Conservation (phyloP, 2,797 vertebrate genomes). For the Babyrousa celebensis region DNA sequence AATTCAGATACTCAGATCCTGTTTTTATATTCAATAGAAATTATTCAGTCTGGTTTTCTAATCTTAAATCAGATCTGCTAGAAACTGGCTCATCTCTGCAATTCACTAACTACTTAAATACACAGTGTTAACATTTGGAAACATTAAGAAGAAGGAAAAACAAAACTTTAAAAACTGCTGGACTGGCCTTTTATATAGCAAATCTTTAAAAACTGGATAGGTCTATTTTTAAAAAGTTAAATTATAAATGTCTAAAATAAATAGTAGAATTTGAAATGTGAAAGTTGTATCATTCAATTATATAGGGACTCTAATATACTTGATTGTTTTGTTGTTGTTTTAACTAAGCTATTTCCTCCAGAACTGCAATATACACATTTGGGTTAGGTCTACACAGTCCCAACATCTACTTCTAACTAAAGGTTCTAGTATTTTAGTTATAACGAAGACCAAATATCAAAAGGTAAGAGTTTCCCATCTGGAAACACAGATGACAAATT, state of each 20-base stretch:
- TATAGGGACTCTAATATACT: not conserved
- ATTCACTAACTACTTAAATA: constrained; percentile 32
- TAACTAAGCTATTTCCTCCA: constrained; percentile 19
- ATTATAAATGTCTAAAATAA: constrained; percentile 59
- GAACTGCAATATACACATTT: not conserved
- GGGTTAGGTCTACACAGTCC: not conserved
- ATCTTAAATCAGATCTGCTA: not conserved
- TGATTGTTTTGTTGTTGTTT: not conserved
- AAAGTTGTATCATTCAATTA: constrained; percentile 50
- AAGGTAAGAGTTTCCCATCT: constrained; percentile 62
- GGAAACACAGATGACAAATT: constrained; percentile 66
- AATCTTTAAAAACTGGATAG: not conserved
- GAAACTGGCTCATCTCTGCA: not conserved
- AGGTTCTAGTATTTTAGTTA: constrained; percentile 61
- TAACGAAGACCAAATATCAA: constrained; percentile 52
- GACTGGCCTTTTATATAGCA: not conserved
- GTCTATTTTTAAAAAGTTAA: constrained; percentile 29
- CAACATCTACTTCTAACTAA: constrained; percentile 54
- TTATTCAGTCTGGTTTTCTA: constrained; percentile 21
- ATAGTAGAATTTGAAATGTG: constrained; percentile 12
- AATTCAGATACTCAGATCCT: constrained; percentile 28
- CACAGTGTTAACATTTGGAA: not conserved
- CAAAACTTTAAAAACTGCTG: not conserved
- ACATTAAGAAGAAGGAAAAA: not conserved
- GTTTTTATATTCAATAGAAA: constrained; percentile 13